Conservation (phyloP, 1,140 invertebrate genomes). For the Zaprionus taronus region DNA sequence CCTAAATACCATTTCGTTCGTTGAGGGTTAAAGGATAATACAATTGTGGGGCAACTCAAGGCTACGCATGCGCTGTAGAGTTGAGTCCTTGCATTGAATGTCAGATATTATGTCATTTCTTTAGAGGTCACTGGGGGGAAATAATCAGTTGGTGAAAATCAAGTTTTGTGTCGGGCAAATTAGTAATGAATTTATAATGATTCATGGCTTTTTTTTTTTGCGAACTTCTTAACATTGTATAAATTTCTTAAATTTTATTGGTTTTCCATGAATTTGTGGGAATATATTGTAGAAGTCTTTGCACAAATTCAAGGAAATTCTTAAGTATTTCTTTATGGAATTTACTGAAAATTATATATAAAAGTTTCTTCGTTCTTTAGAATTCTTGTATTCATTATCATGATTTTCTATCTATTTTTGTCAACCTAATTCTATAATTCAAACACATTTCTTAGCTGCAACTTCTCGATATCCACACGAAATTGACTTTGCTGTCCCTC, state of each 20-base stretch:
- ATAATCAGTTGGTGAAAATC: background rate
- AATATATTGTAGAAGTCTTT: background rate
- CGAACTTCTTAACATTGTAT: background rate
- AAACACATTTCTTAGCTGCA: background rate
- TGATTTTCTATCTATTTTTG: background rate
- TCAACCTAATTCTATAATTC: background rate
- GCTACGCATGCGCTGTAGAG: conserved; percentile 39
- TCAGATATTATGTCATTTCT: conserved; percentile 34
- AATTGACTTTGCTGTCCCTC: conserved; percentile 1
- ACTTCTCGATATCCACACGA: background rate
- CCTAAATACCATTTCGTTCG: background rate
- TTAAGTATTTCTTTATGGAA: background rate
- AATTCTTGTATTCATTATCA: background rate
- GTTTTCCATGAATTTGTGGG: background rate
- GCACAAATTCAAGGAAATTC: background rate
- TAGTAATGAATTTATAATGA: background rate
- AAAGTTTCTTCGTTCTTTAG: background rate
- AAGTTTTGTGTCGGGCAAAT: background rate
- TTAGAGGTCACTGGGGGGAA: background rate
- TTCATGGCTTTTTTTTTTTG: background rate
- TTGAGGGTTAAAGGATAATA: background rate
- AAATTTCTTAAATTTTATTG: background rate
- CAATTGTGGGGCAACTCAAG: conserved; percentile 18
- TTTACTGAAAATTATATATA: background rate
- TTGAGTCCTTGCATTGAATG: conserved; percentile 31